Conservation (phyloP, 1,140 invertebrate species). For the Trichonephila inaurata region DNA sequence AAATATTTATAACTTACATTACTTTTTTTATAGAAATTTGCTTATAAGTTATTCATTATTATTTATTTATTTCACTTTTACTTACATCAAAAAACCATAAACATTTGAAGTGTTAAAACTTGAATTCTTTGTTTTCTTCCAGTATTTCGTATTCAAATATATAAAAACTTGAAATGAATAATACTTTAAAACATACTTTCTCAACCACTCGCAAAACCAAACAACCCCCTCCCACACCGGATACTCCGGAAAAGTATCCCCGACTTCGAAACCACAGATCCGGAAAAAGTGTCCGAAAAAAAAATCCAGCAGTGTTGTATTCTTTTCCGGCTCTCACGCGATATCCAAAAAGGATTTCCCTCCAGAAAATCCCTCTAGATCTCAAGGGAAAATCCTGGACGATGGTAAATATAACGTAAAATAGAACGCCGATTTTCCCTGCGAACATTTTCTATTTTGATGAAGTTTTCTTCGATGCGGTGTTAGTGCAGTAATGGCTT, state of each 20-base stretch:
- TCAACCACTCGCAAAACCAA: no score
- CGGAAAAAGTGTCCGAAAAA: constrained; percentile 1
- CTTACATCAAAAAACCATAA: no score
- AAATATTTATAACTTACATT: no score
- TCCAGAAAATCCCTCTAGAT: background rate
- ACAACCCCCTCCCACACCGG: no score
- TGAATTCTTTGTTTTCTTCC: no score
- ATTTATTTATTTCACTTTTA: no score
- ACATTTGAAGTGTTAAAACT: no score
- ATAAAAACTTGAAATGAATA: no score
- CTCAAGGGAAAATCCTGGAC: background rate
- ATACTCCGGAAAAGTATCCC: background rate
- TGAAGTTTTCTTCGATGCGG: background rate
- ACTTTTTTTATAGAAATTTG: no score
- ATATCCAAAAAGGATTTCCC: constrained; percentile 17
- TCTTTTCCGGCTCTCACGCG: constrained; percentile 7
- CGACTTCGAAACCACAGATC: background rate
- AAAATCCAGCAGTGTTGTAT: background rate
- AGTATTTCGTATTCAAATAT: no score
- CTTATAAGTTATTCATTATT: no score
- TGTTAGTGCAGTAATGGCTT: background rate
- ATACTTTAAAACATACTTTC: no score
- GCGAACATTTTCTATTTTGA: constrained; percentile 6
- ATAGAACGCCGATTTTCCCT: constrained; percentile 4
- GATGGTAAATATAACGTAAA: constrained; percentile 19